Conservation (phyloP, 2,888 invertebrate species). For the Tinea trinotella region DNA sequence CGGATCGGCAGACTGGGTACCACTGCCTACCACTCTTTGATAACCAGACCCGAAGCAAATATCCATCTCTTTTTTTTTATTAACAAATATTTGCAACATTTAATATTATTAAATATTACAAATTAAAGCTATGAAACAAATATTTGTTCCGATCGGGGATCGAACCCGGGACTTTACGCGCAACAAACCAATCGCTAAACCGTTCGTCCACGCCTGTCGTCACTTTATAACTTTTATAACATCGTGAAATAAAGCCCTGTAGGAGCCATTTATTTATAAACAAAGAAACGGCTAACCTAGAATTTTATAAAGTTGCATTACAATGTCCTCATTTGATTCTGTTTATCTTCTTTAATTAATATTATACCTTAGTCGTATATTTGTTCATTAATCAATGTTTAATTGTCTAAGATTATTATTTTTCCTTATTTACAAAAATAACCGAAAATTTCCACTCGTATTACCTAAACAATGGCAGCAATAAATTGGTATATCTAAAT, state of each 20-base stretch:
- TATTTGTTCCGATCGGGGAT: no score
- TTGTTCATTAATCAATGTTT: constrained; percentile 14
- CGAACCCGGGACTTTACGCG: no score
- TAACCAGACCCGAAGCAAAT: no score
- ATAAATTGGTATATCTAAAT: not conserved
- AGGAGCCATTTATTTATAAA: not conserved
- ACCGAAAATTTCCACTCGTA: constrained; percentile 1
- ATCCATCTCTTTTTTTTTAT: no score
- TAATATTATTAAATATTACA: no score
- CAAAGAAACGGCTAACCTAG: not conserved
- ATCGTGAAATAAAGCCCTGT: not conserved
- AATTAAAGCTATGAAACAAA: no score
- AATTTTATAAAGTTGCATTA: constrained; percentile 1
- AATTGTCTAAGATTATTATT: constrained; percentile 3
- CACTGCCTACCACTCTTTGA: no score
- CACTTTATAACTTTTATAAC: no score
- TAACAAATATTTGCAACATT: no score
- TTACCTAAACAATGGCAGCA: not conserved
- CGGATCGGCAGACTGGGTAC: no score
- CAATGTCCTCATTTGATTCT: constrained; percentile 4
- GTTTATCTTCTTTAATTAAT: constrained; percentile 2
- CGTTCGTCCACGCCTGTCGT: no score
- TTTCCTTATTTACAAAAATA: constrained; percentile 9
- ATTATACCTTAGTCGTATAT: not conserved
- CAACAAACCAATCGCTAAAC: no score